Conservation (phyloP, 2,113 vertebrate species). For the Mungos mungo region DNA sequence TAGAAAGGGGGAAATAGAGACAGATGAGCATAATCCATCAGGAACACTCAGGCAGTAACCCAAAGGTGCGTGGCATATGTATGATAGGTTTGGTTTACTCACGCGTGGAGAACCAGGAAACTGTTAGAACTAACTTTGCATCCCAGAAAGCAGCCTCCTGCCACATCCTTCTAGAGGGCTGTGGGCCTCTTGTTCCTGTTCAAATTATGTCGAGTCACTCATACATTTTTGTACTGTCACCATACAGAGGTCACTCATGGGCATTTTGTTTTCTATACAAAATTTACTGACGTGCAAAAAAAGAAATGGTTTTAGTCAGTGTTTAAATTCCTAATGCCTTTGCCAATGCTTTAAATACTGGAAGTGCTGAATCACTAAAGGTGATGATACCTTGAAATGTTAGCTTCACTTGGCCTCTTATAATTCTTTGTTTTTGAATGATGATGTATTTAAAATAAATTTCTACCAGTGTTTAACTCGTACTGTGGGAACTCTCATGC, state of each 20-base stretch:
- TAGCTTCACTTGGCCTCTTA: background rate
- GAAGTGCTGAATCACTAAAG: background rate
- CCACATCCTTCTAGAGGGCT: background rate
- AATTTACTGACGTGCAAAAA: background rate
- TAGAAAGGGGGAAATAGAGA: accelerated
- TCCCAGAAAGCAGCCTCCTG: background rate
- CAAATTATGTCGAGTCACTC: background rate
- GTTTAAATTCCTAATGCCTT: constrained; percentile 16
- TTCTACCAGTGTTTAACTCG: background rate
- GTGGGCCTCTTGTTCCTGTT: background rate
- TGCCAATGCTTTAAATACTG: background rate
- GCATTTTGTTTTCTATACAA: constrained; percentile 24
- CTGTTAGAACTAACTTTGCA: background rate
- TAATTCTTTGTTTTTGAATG: constrained; percentile 9
- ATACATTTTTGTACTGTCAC: background rate
- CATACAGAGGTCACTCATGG: background rate
- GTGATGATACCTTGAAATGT: background rate
- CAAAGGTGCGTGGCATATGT: background rate
- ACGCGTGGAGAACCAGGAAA: background rate
- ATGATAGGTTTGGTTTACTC: background rate
- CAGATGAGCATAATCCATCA: background rate
- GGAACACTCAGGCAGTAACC: background rate
- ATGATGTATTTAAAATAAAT: background rate
- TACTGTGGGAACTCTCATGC: background rate
- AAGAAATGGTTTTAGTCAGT: background rate